Conservation (phyloP, 2,888 invertebrate genomes). For the Silvanus unidentatus region DNA sequence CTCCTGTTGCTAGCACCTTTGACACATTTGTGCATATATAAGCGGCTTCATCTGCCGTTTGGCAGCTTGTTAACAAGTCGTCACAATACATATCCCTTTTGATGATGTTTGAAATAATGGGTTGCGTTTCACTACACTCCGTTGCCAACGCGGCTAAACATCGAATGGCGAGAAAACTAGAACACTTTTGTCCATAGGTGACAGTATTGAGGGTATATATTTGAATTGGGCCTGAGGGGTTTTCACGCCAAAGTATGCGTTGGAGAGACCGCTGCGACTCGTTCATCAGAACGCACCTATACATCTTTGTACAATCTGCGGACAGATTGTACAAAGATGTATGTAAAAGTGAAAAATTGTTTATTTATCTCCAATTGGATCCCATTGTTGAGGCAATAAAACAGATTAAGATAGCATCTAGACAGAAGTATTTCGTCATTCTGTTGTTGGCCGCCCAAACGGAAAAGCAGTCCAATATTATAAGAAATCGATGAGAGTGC, state of each 20-base stretch:
- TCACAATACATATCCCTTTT: conserved; percentile 9
- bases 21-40: not conserved
- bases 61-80: conserved; percentile 7
- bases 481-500: too few relatives aligned
- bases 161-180: conserved; percentile 7
- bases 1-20: not conserved
- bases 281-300: conserved; percentile 6
- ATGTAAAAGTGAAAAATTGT: too few relatives aligned
- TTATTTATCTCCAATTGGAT: too few relatives aligned
- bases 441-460: too few relatives aligned
- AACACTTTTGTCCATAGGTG: conserved; percentile 7
- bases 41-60: conserved; percentile 2
- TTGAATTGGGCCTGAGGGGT: not conserved
- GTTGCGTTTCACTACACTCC: not conserved
- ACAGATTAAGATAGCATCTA: too few relatives aligned
- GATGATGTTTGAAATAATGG: not conserved
- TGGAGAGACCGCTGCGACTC: conserved; percentile 4
- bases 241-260: conserved; percentile 10
- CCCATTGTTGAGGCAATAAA: too few relatives aligned
- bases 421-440: too few relatives aligned
- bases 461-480: too few relatives aligned
- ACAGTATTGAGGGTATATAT: conserved; percentile 5
- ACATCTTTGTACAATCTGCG: conserved; percentile 11
- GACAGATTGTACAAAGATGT: conserved; percentile 10
- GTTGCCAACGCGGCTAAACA: conserved; percentile 7